Conservation (phyloP, 2,113 vertebrate genomes). For the Sorex fumeus region DNA sequence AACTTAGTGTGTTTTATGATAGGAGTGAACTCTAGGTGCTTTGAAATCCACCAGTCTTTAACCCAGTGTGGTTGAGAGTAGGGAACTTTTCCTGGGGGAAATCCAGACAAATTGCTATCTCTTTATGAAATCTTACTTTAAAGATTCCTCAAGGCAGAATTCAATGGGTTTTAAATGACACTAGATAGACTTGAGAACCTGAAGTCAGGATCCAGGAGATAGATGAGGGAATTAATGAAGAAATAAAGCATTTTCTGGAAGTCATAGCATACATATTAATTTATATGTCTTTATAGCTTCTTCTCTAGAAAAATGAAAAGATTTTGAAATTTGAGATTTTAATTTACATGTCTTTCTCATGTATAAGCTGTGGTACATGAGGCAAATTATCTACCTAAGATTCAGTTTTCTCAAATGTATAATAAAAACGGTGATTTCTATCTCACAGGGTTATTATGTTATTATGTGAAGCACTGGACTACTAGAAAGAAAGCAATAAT, state of each 20-base stretch:
- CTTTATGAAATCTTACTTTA: background rate
- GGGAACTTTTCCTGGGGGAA: background rate
- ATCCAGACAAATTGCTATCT: background rate
- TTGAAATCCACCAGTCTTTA: background rate
- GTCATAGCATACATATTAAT: background rate
- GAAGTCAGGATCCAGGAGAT: background rate
- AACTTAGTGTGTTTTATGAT: background rate
- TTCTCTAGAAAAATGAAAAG: constrained; percentile 13
- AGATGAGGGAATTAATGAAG: background rate
- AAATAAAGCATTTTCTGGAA: constrained; percentile 3
- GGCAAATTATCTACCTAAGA: background rate
- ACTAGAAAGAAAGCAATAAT: background rate
- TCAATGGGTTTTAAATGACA: background rate
- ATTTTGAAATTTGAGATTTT: constrained; percentile 42
- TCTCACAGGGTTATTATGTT: background rate
- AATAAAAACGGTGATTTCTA: background rate
- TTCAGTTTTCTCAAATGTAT: constrained; percentile 20
- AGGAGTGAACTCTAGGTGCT: background rate
- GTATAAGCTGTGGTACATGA: background rate
- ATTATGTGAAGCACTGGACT: background rate
- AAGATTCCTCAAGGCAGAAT: background rate
- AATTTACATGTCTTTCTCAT: constrained; percentile 9
- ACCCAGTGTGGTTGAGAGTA: background rate
- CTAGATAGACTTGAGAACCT: background rate
- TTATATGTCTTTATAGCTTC: background rate